Base-by-base conservation (phyloP, 1,140 invertebrate genomes). In the Macrobrachium nipponense region DNA sequence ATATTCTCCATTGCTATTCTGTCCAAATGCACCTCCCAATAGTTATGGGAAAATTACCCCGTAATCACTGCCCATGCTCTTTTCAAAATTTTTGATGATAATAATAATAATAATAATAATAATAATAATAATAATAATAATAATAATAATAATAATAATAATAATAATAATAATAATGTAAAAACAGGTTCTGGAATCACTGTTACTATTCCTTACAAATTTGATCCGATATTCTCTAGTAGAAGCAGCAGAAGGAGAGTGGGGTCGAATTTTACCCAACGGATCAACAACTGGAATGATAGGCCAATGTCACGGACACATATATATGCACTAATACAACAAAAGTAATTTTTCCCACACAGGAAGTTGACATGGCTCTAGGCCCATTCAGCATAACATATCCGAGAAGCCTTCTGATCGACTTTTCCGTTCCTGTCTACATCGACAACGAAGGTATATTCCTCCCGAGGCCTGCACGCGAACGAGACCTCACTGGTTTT, bases 341-440 rank as follows among this genome's bases (percentile, higher is more conserved):
- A 36, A 36, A 70, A 14, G 5, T 2, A 8, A 15, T 17, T 10
- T 61, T 51, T 23, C 15, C 43, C 20, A 2, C 3, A 59, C 75
- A 77, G 75, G 75, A 77, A 23, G 75, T 77, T 6, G 75, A 77
- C 44, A 77, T 77, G 44, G 75, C 75, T 10, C 75, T 77, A 20
- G 75, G 75, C 7, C 75, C 75, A 43, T 77, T 77, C 75, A 60
- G n/a, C 18, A 27, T 77, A 58, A 77, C 75, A 10, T 23, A n/a
- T 51, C 10, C 20, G n/a, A 18, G 75, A 0, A 58, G 15, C 17
- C n/a, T 18, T 17, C 10, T 77, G 2, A 23, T 44, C 14, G 75
- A 77, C 51, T 77, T 60, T 58, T 77, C 75, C n/a, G 8, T 60
- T n/a, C 44, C 75, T 8, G 18, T 77, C 6, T 59, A 77, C 15